Evolutionary conservation across 2,888 invertebrate genomes (phyloP), one percentile per base, ranked within the genome.

Genomic region (Lasioglossum leucozonium): DNA sequence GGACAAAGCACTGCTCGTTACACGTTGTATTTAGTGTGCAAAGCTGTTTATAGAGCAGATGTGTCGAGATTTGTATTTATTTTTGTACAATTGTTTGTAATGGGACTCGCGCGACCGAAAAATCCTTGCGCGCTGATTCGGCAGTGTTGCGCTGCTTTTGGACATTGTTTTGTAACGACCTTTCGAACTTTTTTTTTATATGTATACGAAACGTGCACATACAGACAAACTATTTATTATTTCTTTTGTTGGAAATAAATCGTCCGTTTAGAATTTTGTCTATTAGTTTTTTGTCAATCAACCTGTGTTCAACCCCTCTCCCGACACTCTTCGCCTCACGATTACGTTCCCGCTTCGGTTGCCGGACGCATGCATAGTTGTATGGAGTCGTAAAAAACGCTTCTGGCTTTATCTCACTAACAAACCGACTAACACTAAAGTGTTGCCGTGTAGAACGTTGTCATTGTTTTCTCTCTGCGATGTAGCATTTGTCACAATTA

Each of bases 231-330:
- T 87, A 86, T 88, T 89, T 91, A 89, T 85, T 87, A 82, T 82
- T 81, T 78, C 87, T 88, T 88, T 69, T 72, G 81, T n/a, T 86
- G 90, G 81, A 89, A 92, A 92, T 92, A 92, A 92, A 92, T 87
- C 58, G 83, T 88, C 87, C 85, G 67, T 88, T 84, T 87, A 87
- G 87, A 90, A 86, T 37, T 85, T 74, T 74, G 82, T 87, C 88
- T 87, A 88, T 89, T 87, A 89, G 82, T 92, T 92, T 69, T 72
- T 91, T 90, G 81, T 92, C 87, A 86, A 89, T 91, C 65, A 88
- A 88, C 88, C 88, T 86, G 62, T 89, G 87, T 86, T 84, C 76
- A 88, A 72, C 89, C 91, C 86, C 44, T 77, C 84, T 81, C 69
- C 84, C 69, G 67, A 86, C 37, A 74, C 65, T 80, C 62, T 80